phyloP scores from a whole-genome alignment of 2,888 invertebrate species.

The Julus scandinavius region DNA sequence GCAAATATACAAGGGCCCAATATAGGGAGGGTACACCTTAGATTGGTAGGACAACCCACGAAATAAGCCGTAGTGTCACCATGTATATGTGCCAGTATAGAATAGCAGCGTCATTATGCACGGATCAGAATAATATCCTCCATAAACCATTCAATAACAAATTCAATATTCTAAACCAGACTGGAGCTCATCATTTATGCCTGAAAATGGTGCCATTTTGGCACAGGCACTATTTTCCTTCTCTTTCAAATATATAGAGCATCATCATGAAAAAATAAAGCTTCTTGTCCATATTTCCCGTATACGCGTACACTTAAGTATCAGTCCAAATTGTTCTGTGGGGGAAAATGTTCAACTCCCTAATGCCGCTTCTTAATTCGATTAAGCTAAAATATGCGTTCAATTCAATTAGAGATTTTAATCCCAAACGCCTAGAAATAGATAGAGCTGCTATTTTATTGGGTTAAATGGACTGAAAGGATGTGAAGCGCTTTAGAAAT shows the following conservation, averaged over 20 bases:
- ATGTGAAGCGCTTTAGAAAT: neutral
- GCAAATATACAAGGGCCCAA: neutral
- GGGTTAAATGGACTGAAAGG: constrained; percentile 50
- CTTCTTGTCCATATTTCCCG: neutral
- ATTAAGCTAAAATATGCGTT: constrained; percentile 51
- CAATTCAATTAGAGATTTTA: constrained; percentile 50
- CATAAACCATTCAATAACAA: constrained; percentile 1
- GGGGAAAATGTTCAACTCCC: constrained; percentile 18
- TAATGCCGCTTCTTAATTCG: constrained; percentile 39
- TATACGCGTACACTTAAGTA: neutral
- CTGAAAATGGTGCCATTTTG: neutral
- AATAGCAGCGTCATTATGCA: neutral
- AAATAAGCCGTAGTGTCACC: neutral
- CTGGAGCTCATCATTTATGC: neutral
- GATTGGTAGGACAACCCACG: neutral
- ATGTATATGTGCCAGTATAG: neutral
- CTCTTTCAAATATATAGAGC: neutral
- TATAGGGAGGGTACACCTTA: neutral
- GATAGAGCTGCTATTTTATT: constrained; percentile 44
- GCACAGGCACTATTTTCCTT: neutral
- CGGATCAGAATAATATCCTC: neutral
- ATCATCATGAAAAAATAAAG: constrained; percentile 1
- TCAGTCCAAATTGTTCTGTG: neutral
- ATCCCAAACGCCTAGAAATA: constrained; percentile 46
- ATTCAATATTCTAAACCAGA: constrained; percentile 1